These are phyloP conservation scores for Babyrousa celebensis DNA, from an alignment of 2,797 vertebrate species.

Conservation along the genomic window DNA sequence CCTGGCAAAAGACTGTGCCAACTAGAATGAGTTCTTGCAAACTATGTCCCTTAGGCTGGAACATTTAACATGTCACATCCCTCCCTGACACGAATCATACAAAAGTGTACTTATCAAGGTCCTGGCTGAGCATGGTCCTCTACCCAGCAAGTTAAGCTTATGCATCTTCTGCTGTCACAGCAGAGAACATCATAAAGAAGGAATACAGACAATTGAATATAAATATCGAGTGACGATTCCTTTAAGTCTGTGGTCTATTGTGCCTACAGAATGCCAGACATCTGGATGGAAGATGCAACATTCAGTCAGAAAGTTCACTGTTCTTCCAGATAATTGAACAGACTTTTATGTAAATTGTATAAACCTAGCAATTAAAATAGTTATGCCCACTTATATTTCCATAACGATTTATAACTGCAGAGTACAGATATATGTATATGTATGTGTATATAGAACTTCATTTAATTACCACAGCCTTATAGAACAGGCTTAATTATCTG, in stretches of 20 bases:
- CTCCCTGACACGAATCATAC: constrained; percentile 54
- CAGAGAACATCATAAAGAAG: constrained; percentile 58
- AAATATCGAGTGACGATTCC: constrained; percentile 63
- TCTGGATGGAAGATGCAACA: constrained; percentile 82
- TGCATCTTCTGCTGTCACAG: constrained; percentile 53
- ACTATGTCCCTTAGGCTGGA: constrained; percentile 6
- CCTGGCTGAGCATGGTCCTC: background rate
- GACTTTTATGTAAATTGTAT: constrained; percentile 82
- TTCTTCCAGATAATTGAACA: constrained; percentile 76
- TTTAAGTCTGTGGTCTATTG: constrained; percentile 78
- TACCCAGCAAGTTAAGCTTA: constrained; percentile 60
- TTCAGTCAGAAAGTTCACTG: constrained; percentile 53
- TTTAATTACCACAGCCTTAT: constrained; percentile 42
- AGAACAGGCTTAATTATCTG: constrained; percentile 44
- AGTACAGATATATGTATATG: background rate
- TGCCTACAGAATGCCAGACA: constrained; percentile 79
- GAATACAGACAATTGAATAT: constrained; percentile 63
- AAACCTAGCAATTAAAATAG: constrained; percentile 76
- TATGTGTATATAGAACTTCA: constrained; percentile 3
- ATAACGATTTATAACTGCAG: constrained; percentile 73
- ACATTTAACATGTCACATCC: constrained; percentile 30
- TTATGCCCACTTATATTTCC: constrained; percentile 65
- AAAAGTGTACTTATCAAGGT: constrained; percentile 11
- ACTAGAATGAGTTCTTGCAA: constrained; percentile 45
- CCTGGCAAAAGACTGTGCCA: background rate